Evolutionary conservation across 2,113 vertebrate genomes (phyloP).

Genomic region (Heterotilapia buettikoferi): DNA sequence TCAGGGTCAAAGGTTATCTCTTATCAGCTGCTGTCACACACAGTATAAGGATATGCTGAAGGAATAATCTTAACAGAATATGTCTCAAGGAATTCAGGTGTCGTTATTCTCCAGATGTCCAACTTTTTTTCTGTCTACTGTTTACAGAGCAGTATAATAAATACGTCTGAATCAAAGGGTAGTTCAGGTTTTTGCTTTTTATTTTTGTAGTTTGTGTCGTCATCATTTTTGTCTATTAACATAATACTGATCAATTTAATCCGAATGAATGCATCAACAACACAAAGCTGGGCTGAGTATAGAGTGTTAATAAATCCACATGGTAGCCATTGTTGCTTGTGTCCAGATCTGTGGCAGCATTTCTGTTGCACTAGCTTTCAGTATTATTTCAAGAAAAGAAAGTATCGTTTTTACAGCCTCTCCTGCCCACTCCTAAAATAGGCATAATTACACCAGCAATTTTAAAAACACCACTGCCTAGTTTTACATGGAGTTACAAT

Average conservation of each 20-base stretch:
- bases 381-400: background rate
- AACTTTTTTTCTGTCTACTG: background rate
- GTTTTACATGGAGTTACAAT: background rate
- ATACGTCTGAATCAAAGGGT: background rate
- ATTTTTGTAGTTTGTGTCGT: background rate
- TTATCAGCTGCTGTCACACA: background rate
- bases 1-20: conserved; percentile 49
- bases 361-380: background rate
- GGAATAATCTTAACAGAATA: conserved; percentile 7
- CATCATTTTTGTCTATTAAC: background rate
- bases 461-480: background rate
- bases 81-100: background rate
- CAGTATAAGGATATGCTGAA: conserved; percentile 1
- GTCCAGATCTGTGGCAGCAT: background rate
- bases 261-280: background rate
- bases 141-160: background rate
- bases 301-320: background rate
- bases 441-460: background rate
- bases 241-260: background rate
- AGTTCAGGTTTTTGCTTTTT: background rate
- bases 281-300: background rate
- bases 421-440: background rate
- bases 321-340: background rate
- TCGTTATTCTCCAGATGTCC: background rate
- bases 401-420: background rate